phyloP scores from a whole-genome alignment of 2,797 vertebrate genomes.

The Mallotus villosus region DNA sequence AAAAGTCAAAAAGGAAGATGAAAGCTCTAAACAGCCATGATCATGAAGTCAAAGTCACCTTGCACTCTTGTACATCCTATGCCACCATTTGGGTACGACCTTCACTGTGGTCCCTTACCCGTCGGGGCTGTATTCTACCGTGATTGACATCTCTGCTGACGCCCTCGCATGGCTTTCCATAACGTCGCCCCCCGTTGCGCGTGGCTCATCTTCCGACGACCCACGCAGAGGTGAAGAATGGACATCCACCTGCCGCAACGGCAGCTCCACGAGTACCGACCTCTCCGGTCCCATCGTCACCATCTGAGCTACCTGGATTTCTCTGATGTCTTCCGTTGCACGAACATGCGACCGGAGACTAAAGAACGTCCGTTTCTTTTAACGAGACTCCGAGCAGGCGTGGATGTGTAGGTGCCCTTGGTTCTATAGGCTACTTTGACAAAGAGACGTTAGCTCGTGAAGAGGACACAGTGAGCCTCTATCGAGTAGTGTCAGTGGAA shows the following conservation, averaged over 20 bases:
- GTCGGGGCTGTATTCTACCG: slow-evolving; percentile 34
- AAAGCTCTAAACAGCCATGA: neutral
- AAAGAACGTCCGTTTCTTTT: neutral
- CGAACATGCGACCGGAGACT: neutral
- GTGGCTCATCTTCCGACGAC: slow-evolving; percentile 20
- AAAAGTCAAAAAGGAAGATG: neutral
- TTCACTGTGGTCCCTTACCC: slow-evolving; percentile 48
- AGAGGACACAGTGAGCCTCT: neutral
- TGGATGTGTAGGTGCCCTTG: slow-evolving; percentile 20
- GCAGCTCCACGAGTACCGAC: slow-evolving; percentile 20
- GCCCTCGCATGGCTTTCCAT: slow-evolving; percentile 18
- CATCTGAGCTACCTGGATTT: neutral
- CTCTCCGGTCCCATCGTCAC: slow-evolving; percentile 29
- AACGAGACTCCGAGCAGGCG: slow-evolving; percentile 9
- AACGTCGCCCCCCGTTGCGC: slow-evolving; percentile 10
- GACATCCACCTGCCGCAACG: slow-evolving; percentile 40
- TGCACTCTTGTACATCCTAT: slow-evolving; percentile 31
- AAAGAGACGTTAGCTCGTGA: neutral
- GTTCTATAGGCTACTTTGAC: slow-evolving; percentile 25
- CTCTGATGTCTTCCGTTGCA: neutral
- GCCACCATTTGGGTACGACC: slow-evolving; percentile 36
- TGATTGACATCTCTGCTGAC: slow-evolving; percentile 37
- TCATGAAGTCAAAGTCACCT: slow-evolving; percentile 58
- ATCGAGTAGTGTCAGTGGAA: slow-evolving; percentile 2
- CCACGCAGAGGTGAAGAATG: slow-evolving; percentile 43